A percentile compares a stretch with the other conserved stretches of the same genome.
These are phyloP conservation scores for Catamblyrhynchus diadema DNA, from an alignment of 2,797 vertebrate species.

Conservation along the genomic window DNA sequence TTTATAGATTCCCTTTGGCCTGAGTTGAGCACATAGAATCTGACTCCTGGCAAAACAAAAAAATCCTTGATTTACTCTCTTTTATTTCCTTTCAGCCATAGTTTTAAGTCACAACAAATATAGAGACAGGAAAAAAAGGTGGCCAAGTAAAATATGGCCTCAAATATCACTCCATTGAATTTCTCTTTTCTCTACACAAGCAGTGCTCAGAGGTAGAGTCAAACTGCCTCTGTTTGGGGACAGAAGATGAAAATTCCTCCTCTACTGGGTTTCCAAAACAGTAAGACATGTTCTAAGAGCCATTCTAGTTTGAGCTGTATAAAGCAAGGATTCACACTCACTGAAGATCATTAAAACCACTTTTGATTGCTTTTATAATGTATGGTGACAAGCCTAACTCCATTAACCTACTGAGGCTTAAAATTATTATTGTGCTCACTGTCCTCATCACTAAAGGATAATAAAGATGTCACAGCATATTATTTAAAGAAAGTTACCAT, in stretches of 20 bases:
- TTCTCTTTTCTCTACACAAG: not conserved
- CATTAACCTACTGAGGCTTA: conserved; percentile 35
- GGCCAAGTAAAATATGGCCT: not conserved
- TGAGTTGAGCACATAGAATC: not conserved
- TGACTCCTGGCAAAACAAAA: not conserved
- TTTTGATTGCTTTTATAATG: conserved; percentile 39
- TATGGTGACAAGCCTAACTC: conserved; percentile 8
- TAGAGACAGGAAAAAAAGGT: not conserved
- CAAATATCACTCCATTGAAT: not conserved
- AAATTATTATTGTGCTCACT: conserved; percentile 36
- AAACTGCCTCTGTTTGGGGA: not conserved
- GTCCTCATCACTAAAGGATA: conserved; percentile 23
- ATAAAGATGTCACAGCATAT: conserved; percentile 47
- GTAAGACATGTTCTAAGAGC: not conserved
- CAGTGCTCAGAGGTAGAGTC: not conserved
- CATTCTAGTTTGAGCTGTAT: not conserved
- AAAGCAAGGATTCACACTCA: not conserved
- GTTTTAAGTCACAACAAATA: not conserved
- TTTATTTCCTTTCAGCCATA: not conserved
- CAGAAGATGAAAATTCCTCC: not conserved
- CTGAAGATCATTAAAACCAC: not conserved
- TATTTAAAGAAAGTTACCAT: not conserved
- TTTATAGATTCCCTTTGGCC: not conserved
- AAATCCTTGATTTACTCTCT: not conserved
- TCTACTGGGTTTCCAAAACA: not conserved